Evolutionary conservation across 2,797 vertebrate species (phyloP).

Genomic region (Mormyrus proboscirostris): DNA sequence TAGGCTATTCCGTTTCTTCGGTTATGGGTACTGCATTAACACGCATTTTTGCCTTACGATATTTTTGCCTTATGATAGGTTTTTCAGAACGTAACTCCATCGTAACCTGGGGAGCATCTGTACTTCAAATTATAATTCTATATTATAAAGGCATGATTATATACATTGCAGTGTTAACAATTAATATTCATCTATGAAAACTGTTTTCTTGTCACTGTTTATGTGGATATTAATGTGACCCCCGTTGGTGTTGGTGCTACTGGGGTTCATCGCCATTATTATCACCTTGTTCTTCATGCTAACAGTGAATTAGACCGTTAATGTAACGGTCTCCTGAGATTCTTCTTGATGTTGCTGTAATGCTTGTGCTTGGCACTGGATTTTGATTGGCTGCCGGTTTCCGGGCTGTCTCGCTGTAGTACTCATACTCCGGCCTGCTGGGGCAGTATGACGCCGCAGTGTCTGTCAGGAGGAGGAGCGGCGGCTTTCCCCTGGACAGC

Average conservation of each 20-base stretch:
- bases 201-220: neutral
- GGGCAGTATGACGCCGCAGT: conserved; percentile 76
- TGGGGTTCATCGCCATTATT: neutral
- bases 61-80: neutral
- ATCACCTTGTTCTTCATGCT: neutral
- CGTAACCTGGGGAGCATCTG: neutral
- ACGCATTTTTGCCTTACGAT: neutral
- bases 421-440: conserved; percentile 67
- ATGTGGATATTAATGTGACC: neutral
- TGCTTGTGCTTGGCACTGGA: neutral
- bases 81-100: neutral
- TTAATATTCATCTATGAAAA: neutral
- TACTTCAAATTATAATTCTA: neutral
- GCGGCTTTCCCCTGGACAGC: conserved; percentile 78
- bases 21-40: neutral
- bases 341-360: neutral
- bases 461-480: conserved; percentile 71
- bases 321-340: neutral
- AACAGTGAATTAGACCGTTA: neutral
- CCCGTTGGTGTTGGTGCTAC: neutral
- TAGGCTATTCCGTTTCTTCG: neutral
- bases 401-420: conserved; percentile 54
- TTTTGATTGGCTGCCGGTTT: neutral
- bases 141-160: neutral
- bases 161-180: neutral